A percentile compares a stretch with the other conserved stretches of the same genome.
These are phyloP conservation scores for Heliconius himera DNA, from an alignment of 1,140 invertebrate species.

Conservation along the genomic window DNA sequence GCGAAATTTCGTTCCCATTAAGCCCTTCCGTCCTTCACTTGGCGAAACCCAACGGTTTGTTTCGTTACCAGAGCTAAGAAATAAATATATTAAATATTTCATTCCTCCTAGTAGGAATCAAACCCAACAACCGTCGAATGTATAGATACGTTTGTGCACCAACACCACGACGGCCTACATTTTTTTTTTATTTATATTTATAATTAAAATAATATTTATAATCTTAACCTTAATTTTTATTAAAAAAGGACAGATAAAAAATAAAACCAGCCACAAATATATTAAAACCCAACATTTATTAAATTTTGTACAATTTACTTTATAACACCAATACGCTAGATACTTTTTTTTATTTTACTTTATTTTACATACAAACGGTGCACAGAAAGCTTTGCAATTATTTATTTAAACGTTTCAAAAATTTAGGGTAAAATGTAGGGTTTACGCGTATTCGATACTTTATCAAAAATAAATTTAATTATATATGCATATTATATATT, in stretches of 20 bases:
- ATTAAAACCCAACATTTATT: constrained; percentile 71
- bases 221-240: too few relatives aligned
- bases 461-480: background rate
- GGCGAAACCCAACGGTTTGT: too few relatives aligned
- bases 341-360: constrained; percentile 30
- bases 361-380: constrained; percentile 50
- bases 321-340: constrained; percentile 58
- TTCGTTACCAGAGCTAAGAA: too few relatives aligned
- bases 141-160: too few relatives aligned
- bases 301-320: constrained; percentile 73
- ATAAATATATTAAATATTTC: too few relatives aligned
- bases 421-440: background rate
- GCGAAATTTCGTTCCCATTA: too few relatives aligned
- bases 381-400: constrained; percentile 46
- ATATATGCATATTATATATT: background rate
- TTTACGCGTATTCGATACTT: background rate
- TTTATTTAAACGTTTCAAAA: constrained; percentile 12
- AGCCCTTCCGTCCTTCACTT: too few relatives aligned
- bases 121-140: too few relatives aligned
- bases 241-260: constrained; percentile 14
- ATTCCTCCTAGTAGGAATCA: too few relatives aligned
- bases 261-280: constrained; percentile 23
- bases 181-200: background rate
- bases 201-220: background rate
- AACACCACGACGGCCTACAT: too few relatives aligned